These are phyloP conservation scores for Australoheros scitulus DNA, from an alignment of 2,113 vertebrate genomes.

Conservation along the genomic window DNA sequence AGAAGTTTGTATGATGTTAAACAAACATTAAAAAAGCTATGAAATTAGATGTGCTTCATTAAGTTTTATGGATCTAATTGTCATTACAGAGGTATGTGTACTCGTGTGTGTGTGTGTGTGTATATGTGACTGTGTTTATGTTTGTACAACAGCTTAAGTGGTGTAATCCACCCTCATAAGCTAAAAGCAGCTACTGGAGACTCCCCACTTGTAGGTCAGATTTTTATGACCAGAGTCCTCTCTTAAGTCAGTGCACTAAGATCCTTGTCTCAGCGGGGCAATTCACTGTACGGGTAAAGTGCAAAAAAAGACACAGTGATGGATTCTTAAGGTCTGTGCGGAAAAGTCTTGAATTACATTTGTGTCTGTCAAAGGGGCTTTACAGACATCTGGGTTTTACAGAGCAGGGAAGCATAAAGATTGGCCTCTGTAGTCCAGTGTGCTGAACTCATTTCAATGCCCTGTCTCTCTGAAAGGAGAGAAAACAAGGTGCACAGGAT, in stretches of 20 bases:
- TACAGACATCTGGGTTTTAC: slow-evolving; percentile 49
- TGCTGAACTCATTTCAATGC: slow-evolving; percentile 29
- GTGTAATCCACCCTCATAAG: neutral
- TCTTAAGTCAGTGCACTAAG: slow-evolving; percentile 28
- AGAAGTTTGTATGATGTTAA: neutral
- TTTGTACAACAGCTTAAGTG: neutral
- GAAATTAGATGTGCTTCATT: neutral
- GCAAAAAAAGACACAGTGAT: slow-evolving; percentile 8
- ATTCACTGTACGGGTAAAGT: slow-evolving; percentile 5
- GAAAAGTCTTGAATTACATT: slow-evolving; percentile 35
- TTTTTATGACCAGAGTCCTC: slow-evolving; percentile 34
- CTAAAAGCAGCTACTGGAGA: slow-evolving; percentile 6
- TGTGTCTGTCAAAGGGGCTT: slow-evolving; percentile 15
- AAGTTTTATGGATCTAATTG: neutral
- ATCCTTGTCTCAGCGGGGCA: slow-evolving; percentile 21
- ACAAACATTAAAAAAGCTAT: neutral
- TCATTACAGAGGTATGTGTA: neutral
- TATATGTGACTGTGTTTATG: neutral
- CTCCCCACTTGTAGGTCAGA: neutral
- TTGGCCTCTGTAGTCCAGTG: slow-evolving; percentile 6
- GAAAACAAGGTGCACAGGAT: slow-evolving; percentile 17
- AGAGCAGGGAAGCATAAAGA: slow-evolving; percentile 25
- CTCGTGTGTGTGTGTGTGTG: neutral
- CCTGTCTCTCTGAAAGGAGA: neutral
- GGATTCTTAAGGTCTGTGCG: neutral